Conservation (phyloP, 2,888 invertebrate species). For the Tenthredo notha region DNA sequence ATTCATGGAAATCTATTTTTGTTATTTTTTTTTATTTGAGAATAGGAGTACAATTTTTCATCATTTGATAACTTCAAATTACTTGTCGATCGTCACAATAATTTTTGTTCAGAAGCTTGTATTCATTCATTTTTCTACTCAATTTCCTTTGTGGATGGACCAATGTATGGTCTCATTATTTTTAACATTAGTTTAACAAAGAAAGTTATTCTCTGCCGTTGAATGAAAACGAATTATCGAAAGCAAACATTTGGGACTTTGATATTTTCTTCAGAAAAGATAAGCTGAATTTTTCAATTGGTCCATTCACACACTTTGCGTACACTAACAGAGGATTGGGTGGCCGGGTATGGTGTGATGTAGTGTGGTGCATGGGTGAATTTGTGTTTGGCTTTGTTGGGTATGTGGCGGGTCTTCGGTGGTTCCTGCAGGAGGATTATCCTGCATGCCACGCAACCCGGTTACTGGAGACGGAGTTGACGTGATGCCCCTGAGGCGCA, state of each 20-base stretch:
- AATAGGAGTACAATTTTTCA: neutral
- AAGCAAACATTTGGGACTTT: neutral
- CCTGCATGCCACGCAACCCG: constrained; percentile 82
- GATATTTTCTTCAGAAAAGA: neutral
- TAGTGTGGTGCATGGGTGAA: constrained; percentile 63
- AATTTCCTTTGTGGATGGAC: constrained; percentile 27
- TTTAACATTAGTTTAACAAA: neutral
- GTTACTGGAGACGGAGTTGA: constrained; percentile 83
- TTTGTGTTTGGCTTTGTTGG: constrained; percentile 67
- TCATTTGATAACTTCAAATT: neutral
- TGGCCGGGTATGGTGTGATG: constrained; percentile 62
- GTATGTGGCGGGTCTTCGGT: constrained; percentile 69
- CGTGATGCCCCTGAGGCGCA: constrained; percentile 79
- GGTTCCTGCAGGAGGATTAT: constrained; percentile 74
- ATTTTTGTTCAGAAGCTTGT: constrained; percentile 1
- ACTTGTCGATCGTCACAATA: neutral
- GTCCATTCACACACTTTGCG: constrained; percentile 49
- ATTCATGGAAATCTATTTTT: neutral
- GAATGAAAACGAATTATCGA: neutral
- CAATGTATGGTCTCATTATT: neutral
- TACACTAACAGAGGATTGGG: constrained; percentile 50
- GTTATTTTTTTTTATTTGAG: neutral
- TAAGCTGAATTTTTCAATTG: constrained; percentile 8
- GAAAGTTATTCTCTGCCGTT: neutral
- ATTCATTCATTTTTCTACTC: constrained; percentile 1